Percentiles rank a stretch among this genome's conserved stretches.
Evolutionary conservation across 2,113 vertebrate genomes (phyloP).

Genomic region (Holacanthus passer): DNA sequence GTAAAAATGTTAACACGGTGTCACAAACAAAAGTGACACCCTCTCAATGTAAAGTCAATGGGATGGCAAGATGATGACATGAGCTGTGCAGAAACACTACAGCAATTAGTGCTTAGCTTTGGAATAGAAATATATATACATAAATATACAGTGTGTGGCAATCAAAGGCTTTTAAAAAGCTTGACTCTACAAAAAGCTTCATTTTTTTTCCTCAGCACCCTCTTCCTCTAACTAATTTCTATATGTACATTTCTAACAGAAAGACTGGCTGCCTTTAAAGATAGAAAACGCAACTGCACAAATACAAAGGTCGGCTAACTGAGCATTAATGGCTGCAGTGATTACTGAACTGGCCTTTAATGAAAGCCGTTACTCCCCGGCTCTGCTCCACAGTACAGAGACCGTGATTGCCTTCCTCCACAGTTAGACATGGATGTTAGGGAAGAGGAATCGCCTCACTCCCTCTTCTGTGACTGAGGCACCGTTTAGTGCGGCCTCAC

Average conservation of each 20-base stretch:
- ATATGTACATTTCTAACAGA: background rate
- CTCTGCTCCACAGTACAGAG: constrained; percentile 34
- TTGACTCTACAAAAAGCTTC: background rate
- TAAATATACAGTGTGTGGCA: background rate
- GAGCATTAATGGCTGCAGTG: constrained; percentile 38
- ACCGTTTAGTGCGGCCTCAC: constrained; percentile 37
- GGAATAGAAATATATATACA: background rate
- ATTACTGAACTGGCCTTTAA: constrained; percentile 51
- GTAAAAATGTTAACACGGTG: background rate
- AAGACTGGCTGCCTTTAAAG: background rate
- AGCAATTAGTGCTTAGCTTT: background rate
- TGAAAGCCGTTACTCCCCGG: constrained; percentile 61
- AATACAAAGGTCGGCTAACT: constrained; percentile 32
- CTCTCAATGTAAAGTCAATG: too few species aligned
- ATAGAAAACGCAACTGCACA: background rate
- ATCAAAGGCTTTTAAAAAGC: background rate
- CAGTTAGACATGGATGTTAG: constrained; percentile 63
- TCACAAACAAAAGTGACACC: background rate
- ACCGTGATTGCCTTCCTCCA: constrained; percentile 47
- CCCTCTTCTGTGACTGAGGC: constrained; percentile 22
- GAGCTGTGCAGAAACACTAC: background rate
- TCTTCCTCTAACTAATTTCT: background rate
- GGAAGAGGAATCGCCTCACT: constrained; percentile 48
- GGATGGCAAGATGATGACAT: background rate
- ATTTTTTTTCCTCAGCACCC: background rate